Evolutionary conservation across 2,888 invertebrate species (phyloP), one percentile per base, ranked within the genome.

Genomic region (Chaetogeoica ovagalla): DNA sequence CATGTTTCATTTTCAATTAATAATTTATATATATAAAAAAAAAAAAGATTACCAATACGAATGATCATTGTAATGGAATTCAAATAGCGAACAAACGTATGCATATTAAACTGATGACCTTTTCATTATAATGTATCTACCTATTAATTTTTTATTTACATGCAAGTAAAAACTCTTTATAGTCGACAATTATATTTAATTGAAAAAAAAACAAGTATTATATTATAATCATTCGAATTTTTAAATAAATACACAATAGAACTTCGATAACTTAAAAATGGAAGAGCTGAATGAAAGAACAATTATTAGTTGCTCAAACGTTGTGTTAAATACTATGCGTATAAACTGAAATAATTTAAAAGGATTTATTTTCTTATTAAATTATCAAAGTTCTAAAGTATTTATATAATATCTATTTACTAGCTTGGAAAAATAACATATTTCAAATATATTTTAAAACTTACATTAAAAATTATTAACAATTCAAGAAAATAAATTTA

Each of bases 391-490:
- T 72, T 72, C 8, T 30, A 48, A 3, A 3, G 30, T 62, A 62
- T 48, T 60, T 23, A 60, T 72, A 72, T 52, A 48, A 66, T 43
- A 72, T 48, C 19, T 55, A 55, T 21, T 55, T 21, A 37, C 3
- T 55, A 65, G 21, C 9, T 11, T 39, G 55, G 17, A 55, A 73
- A 74, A 74, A 74, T 63, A 73, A 74, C 37, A 55, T 65, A 21
- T 55, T 63, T 55, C 8, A 74, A 74, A 65, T 74, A 65, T 74
- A 65, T 75, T 75, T 39, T 75, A 75, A 75, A 57, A 75, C 30
- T 75, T 66, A 75, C 39, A 66, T 66, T 66, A 75, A 75, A 43
- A 66, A 66, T 15, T 75, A 66, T 75, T 57, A 75, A 75, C 75
- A 75, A 23, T 66, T 21, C 2, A 13, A 8, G 43, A n/a, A 75